These are phyloP conservation scores for Chloebia gouldiae DNA, from an alignment of 2,113 vertebrate genomes.

Conservation along the genomic window DNA sequence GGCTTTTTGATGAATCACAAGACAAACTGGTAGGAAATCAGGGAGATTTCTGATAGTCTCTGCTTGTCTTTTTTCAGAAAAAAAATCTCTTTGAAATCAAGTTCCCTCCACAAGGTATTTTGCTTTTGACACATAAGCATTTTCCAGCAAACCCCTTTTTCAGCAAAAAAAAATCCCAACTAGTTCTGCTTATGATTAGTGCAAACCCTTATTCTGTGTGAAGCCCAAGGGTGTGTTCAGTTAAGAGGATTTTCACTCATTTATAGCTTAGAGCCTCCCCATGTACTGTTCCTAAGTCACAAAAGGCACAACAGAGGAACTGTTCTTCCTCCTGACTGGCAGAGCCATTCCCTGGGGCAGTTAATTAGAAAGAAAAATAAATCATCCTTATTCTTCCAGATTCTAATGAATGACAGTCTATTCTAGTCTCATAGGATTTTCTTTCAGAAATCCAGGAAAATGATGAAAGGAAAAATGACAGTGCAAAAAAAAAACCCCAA, in stretches of 20 bases:
- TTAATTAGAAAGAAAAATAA: neutral
- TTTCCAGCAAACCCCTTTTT: slow-evolving; percentile 31
- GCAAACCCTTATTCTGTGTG: slow-evolving; percentile 1
- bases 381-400: neutral
- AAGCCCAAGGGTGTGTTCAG: slow-evolving; percentile 43
- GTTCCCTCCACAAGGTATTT: neutral
- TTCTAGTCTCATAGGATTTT: slow-evolving; percentile 13
- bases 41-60: neutral
- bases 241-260: slow-evolving; percentile 51
- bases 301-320: slow-evolving; percentile 17
- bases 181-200: slow-evolving; percentile 9
- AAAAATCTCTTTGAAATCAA: neutral
- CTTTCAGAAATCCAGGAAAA: slow-evolving; percentile 27
- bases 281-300: neutral
- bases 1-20: neutral
- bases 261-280: slow-evolving; percentile 39
- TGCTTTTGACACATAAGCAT: slow-evolving; percentile 22
- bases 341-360: neutral
- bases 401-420: slow-evolving; percentile 24
- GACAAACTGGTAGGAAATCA: neutral
- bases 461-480: slow-evolving; percentile 21
- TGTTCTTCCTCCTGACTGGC: neutral
- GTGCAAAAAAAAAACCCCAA: neutral
- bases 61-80: neutral
- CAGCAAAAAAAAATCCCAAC: slow-evolving; percentile 15